phyloP scores from a whole-genome alignment of 2,888 invertebrate genomes.

The Eristalis tenax region DNA sequence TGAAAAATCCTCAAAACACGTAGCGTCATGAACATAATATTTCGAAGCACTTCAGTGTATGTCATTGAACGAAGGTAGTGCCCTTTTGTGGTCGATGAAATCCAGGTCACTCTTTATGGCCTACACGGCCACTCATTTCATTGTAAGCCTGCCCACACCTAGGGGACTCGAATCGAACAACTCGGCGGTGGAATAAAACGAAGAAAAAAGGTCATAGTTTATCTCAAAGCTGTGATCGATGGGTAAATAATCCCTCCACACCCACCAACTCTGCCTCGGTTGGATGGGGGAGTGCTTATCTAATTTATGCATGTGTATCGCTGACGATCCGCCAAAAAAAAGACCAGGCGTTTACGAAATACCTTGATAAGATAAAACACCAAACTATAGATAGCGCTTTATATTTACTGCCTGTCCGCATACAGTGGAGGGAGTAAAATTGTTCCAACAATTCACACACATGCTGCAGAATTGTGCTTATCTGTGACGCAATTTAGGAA shows the following conservation, averaged over 20 bases:
- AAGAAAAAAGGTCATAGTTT: not conserved
- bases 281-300: not conserved
- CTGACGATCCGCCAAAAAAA: not conserved
- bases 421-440: not conserved
- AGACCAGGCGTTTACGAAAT: not conserved
- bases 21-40: not conserved
- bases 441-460: not conserved
- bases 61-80: not conserved
- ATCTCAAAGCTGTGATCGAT: not conserved
- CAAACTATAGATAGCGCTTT: not conserved
- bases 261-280: not conserved
- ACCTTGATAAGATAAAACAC: not conserved
- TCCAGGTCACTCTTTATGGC: not conserved
- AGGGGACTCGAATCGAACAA: not conserved
- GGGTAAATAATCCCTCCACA: not conserved
- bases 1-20: not conserved
- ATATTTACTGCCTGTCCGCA: not conserved
- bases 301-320: not conserved
- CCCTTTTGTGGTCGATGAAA: not conserved
- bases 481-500: not conserved
- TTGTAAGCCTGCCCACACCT: not conserved
- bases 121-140: not conserved
- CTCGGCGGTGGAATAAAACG: not conserved
- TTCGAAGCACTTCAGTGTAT: not conserved
- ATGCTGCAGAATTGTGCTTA: not conserved